A percentile compares a stretch with the other conserved stretches of the same genome.
These are phyloP conservation scores for Eidolon helvum DNA, from an alignment of 2,113 vertebrate genomes.

Conservation along the genomic window DNA sequence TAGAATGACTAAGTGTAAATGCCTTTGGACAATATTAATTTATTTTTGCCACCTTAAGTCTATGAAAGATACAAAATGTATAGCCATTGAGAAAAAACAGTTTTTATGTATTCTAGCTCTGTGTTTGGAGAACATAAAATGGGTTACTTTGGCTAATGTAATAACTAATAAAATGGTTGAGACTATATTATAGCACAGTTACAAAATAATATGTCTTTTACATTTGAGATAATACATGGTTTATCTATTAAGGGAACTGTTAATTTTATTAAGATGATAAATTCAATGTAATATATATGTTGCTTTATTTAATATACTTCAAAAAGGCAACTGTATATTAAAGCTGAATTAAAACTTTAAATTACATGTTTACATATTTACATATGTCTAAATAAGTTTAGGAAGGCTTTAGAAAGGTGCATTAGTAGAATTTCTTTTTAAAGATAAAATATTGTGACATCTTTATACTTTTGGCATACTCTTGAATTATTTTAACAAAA, in stretches of 20 bases:
- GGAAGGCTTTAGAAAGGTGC: background rate
- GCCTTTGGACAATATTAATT: background rate
- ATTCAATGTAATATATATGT: background rate
- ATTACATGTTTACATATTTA: background rate
- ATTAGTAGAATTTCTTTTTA: background rate
- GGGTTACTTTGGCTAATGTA: background rate
- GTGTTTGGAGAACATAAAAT: background rate
- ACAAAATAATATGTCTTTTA: background rate
- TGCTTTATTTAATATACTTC: background rate
- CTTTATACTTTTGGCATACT: background rate
- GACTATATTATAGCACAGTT: background rate
- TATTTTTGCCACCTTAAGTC: background rate
- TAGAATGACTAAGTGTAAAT: background rate
- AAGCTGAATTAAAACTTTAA: background rate
- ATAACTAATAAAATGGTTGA: background rate
- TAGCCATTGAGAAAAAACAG: background rate
- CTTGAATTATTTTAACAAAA: background rate
- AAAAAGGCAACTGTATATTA: background rate
- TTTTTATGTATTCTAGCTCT: background rate
- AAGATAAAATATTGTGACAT: background rate
- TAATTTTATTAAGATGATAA: background rate
- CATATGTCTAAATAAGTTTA: background rate
- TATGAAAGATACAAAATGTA: background rate
- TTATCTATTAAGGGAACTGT: background rate
- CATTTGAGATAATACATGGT: background rate